Evolutionary conservation across 2,888 invertebrate species (phyloP).

Genomic region (Cenopis cana): DNA sequence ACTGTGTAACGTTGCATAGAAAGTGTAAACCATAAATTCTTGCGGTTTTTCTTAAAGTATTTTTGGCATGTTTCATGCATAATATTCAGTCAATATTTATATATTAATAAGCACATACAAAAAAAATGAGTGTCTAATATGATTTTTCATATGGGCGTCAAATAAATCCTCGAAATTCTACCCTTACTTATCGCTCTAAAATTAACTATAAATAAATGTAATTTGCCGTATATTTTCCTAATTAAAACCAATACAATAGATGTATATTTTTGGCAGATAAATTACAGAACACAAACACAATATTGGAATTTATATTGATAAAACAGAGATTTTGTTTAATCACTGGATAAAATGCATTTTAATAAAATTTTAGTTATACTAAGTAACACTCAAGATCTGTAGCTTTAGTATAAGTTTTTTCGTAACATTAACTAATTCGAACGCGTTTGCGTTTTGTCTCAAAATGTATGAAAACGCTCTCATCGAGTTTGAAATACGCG

Average conservation of each 20-base stretch:
- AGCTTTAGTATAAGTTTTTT: too few species aligned
- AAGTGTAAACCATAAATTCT: background rate
- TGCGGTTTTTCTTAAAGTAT: background rate
- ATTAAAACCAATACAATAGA: too few species aligned
- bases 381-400: too few species aligned
- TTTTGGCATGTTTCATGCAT: background rate
- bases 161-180: too few species aligned
- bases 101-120: background rate
- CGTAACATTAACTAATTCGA: too few species aligned
- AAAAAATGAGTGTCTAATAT: background rate
- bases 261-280: background rate
- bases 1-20: constrained; percentile 7
- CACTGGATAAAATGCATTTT: background rate
- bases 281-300: background rate
- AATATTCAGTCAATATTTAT: constrained; percentile 5
- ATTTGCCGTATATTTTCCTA: too few species aligned
- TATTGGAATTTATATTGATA: background rate
- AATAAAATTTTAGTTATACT: background rate
- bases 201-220: too few species aligned
- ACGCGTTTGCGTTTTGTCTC: too few species aligned
- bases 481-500: too few species aligned
- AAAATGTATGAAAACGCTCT: too few species aligned
- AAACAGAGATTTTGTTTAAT: background rate
- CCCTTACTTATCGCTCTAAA: background rate
- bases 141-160: background rate